Percentiles rank a stretch among this genome's conserved stretches.
phyloP scores from a whole-genome alignment of 1,140 invertebrate species.

The Goniozus legneri region DNA sequence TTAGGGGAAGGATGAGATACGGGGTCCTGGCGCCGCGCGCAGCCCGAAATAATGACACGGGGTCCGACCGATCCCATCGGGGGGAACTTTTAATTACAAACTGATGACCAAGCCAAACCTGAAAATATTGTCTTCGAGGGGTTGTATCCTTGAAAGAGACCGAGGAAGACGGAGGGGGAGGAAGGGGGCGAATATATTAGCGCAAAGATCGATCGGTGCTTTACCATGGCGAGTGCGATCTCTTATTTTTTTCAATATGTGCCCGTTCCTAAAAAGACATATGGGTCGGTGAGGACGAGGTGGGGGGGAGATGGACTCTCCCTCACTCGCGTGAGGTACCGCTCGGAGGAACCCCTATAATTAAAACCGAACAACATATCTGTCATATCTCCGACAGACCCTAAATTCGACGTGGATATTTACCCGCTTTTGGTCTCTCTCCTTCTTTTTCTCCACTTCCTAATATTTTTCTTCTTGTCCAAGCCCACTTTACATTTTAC shows the following conservation, averaged over 20 bases:
- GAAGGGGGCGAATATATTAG: slow-evolving; percentile 28
- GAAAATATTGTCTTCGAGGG: slow-evolving; percentile 50
- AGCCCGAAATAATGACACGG: slow-evolving; percentile 52
- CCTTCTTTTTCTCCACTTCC: background rate
- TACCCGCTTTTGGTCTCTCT: slow-evolving; percentile 20
- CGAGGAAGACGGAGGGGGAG: no score
- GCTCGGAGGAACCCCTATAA: slow-evolving; percentile 24
- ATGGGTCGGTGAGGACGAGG: background rate
- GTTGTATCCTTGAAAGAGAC: slow-evolving; percentile 27
- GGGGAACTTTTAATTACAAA: slow-evolving; percentile 53
- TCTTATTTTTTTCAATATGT: slow-evolving; percentile 22
- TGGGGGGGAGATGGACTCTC: background rate
- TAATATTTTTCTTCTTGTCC: background rate
- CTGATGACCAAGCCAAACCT: slow-evolving; percentile 51
- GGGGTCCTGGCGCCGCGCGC: slow-evolving; percentile 48
- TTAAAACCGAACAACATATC: slow-evolving; percentile 31
- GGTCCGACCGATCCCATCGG: slow-evolving; percentile 35
- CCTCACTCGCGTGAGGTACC: slow-evolving; percentile 26
- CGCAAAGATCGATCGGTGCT: slow-evolving; percentile 26
- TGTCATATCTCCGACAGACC: slow-evolving; percentile 26
- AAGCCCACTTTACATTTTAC: slow-evolving; percentile 21
- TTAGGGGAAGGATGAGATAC: slow-evolving; percentile 46
- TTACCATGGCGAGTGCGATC: slow-evolving; percentile 15
- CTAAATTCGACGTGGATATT: slow-evolving; percentile 14
- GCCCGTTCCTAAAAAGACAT: background rate